Base-by-base conservation (phyloP, 2,113 vertebrate genomes). In the Oreochromis tanganicae region DNA sequence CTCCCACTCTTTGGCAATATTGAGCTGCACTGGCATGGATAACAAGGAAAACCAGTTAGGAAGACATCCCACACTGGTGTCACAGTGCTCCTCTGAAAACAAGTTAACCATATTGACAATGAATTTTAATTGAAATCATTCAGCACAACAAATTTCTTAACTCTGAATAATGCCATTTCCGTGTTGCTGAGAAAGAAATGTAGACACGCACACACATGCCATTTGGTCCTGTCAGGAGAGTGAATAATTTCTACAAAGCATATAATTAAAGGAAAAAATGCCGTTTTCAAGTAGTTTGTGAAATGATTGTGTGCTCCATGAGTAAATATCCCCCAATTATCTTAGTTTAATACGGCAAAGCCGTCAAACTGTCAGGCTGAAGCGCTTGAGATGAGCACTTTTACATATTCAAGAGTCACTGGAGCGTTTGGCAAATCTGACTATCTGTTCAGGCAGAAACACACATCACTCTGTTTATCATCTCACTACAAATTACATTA, bases 311-410 rank as follows among this genome's bases (percentile, higher is more conserved):
- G 90, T 91, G 92, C 91, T 91, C 92, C 90, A 88, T 92, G 93
- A 95, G 93, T 96, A 95, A 95, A 96, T 95, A 94, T 94, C 91
- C 91, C 90, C 95, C 93, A 95, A 95, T 96, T 96, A 95, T 94
- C 93, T 88, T 68, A 89, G 93, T 91, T 91, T 95, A 95, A 95
- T 93, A 95, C 81, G 80, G 89, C 94, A 89, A 81, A 89, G 93
- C 92, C 86, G 80, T 95, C 96, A 95, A 96, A 94, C 93, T 95
- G 95, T 94, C 95, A 96, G 86, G 79, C 88, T 84, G 83, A 85
- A 19, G 87, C 56, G 46, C 89, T 93, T 87, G 89, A 95, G 91
- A 89, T 84, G 91, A 93, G 85, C 80, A 84, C 84, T 95, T 93
- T 95, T 96, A 91, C 94, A 96, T 96, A 96, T 96, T 96, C 94